These are phyloP conservation scores for Schlechtendalia chinensis DNA, from an alignment of 1,140 invertebrate genomes.

Conservation along the genomic window DNA sequence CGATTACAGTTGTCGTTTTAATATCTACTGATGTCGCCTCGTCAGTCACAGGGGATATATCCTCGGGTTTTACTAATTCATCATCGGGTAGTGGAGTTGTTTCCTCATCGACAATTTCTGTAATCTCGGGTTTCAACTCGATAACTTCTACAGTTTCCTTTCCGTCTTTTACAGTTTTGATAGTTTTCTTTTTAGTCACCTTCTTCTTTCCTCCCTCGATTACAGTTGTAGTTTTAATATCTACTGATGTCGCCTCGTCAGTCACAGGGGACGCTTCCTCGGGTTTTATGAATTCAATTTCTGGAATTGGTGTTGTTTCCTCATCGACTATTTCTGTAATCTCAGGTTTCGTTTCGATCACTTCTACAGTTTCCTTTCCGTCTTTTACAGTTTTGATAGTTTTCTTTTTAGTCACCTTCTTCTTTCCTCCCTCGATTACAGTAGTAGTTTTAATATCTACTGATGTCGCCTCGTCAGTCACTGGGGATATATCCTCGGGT, in stretches of 20 bases:
- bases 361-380: conserved; percentile 54
- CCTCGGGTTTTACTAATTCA: not conserved
- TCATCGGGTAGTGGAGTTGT: not conserved
- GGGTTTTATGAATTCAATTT: conserved; percentile 50
- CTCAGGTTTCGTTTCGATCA: conserved; percentile 47
- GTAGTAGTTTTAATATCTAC: not conserved
- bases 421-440: conserved; percentile 23
- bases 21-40: not conserved
- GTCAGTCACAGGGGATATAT: not conserved
- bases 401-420: conserved; percentile 55
- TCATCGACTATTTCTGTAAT: conserved; percentile 49
- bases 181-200: too few relatives aligned
- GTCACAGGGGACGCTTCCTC: conserved; percentile 45
- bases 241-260: not conserved
- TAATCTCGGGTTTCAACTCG: not conserved
- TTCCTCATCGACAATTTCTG: not conserved
- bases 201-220: not conserved
- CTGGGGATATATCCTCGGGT: not conserved
- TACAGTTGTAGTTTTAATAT: not conserved
- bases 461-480: not conserved
- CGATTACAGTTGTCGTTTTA: not conserved
- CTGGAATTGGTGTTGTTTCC: conserved; percentile 26
- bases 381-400: conserved; percentile 50
- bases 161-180: too few relatives aligned
- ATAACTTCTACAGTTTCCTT: not conserved